Evolutionary conservation across 1,140 invertebrate genomes (phyloP).

Genomic region (Aphaenogaster ashmeadi): DNA sequence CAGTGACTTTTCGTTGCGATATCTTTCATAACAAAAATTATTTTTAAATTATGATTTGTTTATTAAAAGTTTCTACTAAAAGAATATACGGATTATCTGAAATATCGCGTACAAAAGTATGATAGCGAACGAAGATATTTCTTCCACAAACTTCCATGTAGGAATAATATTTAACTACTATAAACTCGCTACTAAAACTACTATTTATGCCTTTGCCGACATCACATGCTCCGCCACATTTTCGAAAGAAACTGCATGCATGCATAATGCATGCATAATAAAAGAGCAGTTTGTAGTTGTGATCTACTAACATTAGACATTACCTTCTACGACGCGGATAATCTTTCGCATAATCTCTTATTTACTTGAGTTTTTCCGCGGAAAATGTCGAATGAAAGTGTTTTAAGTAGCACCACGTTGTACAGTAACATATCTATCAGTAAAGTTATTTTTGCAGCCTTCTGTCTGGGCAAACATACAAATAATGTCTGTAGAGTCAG

Average conservation of each 20-base stretch:
- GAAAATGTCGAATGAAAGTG: background rate
- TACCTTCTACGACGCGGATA: background rate
- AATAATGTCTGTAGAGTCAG: background rate
- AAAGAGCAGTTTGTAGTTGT: conserved; percentile 19
- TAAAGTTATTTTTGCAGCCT: background rate
- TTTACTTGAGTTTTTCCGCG: background rate
- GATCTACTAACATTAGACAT: background rate
- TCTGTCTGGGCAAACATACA: background rate
- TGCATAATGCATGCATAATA: conserved; percentile 39
- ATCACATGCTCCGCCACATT: background rate
- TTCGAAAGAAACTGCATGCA: conserved; percentile 3
- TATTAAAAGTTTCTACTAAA: background rate
- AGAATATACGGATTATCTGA: background rate
- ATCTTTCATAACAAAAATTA: background rate
- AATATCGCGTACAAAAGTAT: background rate
- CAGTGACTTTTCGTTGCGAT: background rate
- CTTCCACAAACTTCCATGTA: background rate
- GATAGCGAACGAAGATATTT: background rate
- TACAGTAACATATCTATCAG: background rate
- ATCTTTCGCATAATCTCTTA: background rate
- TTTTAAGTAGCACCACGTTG: background rate
- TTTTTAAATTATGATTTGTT: background rate
- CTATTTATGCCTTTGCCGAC: background rate
- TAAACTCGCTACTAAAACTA: background rate
- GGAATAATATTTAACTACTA: background rate